Base-by-base conservation (phyloP, 2,113 vertebrate species). In the Tautogolabrus adspersus region DNA sequence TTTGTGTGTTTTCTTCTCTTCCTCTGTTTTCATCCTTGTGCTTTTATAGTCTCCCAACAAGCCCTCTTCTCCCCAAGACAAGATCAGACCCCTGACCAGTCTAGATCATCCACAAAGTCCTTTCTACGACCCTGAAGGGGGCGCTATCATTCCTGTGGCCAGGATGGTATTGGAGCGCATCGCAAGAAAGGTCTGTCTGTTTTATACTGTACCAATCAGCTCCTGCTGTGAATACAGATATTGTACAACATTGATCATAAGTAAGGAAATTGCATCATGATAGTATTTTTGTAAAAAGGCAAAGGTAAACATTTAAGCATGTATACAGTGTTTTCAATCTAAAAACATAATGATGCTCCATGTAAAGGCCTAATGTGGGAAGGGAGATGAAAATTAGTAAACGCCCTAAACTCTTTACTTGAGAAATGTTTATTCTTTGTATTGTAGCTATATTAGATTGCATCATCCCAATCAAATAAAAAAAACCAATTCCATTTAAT, bases 121-220 rank as follows among this genome's bases (percentile, higher is more conserved):
- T n/a, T 99, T 99, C 90, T 99, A 99, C 8, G 97, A 99, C 66
- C 98, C 97, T 42, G 98, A 99, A 85, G 98, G 98, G 40, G 98
- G 98, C 0, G 97, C 98, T 46, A 98, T 99, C 88, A 97, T 94
- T 58, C 95, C 97, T 60, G 97, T 99, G 72, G 96, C 98, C 77
- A 95, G 96, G 91, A 93, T 99, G 58, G 87, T 98, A 75, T 96
- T 99, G 67, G 98, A 99, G 77, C 96, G 98, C 89, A 99, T 99
- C 16, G 98, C 98, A 67, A 95, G 98, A 83, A 99, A 99, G 97
- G 98, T 99, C 26, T 72, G 78, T 87, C 46, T 81, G 18, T 52
- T 82, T 76, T 66, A n/a, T 6, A 34, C 6, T 34, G n/a, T 23
- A 44, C 19, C 18, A 47, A 2, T 57, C 55, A 69, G 1, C 0